Evolutionary conservation across 2,113 vertebrate genomes (phyloP).

Genomic region (Aix galericulata): DNA sequence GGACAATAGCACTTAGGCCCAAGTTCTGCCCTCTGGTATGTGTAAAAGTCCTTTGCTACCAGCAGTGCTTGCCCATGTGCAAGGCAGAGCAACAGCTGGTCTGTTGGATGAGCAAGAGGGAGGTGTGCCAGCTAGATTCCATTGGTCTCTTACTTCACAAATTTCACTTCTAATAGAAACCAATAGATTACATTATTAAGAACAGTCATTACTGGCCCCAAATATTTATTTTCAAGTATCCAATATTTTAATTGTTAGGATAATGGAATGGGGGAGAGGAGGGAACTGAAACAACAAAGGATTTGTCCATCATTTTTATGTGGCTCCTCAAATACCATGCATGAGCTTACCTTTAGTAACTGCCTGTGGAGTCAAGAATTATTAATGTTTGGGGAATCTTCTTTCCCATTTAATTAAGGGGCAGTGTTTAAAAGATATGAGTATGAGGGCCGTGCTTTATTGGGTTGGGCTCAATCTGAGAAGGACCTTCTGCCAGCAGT

Average conservation of each 20-base stretch:
- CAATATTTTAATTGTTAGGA: neutral
- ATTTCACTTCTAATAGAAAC: neutral
- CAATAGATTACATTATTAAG: neutral
- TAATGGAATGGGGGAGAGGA: neutral
- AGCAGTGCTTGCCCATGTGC: neutral
- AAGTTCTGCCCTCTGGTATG: neutral
- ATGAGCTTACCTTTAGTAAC: neutral
- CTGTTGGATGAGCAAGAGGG: neutral
- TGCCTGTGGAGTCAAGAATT: neutral
- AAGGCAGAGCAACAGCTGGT: neutral
- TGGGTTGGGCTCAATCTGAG: neutral
- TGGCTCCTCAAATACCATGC: neutral
- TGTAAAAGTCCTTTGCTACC: neutral
- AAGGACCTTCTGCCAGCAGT: neutral
- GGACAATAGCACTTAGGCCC: neutral
- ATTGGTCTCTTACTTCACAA: neutral
- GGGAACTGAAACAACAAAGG: neutral
- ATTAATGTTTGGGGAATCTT: neutral
- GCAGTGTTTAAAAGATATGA: neutral
- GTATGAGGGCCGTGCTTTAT: neutral
- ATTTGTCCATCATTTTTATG: neutral
- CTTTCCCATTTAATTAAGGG: neutral
- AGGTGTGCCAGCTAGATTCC: neutral
- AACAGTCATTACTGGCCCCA: neutral
- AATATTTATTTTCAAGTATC: neutral